Percentiles rank a stretch among this genome's conserved stretches.
phyloP scores from a whole-genome alignment of 2,888 invertebrate species.

The Blastobasis adustella region DNA sequence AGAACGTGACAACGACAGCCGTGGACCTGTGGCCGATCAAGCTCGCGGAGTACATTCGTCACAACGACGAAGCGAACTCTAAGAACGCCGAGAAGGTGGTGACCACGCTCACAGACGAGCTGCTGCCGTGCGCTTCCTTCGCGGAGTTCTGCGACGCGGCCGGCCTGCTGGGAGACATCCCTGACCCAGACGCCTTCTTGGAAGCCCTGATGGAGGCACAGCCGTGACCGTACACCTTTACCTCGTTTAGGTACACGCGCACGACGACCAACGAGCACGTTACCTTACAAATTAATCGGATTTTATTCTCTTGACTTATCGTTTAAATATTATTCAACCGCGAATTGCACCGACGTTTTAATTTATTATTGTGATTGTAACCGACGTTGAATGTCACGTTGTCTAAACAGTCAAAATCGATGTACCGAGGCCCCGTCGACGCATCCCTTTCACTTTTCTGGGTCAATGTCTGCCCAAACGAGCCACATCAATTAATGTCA shows the following conservation, averaged over 20 bases:
- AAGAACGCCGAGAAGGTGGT: conserved; percentile 92
- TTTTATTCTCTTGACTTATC: too few relatives aligned
- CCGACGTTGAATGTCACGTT: too few relatives aligned
- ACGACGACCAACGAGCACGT: too few relatives aligned
- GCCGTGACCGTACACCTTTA: conserved; percentile 41
- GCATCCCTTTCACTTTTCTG: conserved; percentile 28
- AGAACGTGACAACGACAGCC: conserved; percentile 80
- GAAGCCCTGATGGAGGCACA: conserved; percentile 43
- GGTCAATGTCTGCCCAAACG: conserved; percentile 17
- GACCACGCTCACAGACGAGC: conserved; percentile 88
- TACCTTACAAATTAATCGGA: too few relatives aligned
- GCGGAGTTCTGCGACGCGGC: conserved; percentile 95
- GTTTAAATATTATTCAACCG: too few relatives aligned
- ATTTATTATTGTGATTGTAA: too few relatives aligned
- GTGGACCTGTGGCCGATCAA: conserved; percentile 93
- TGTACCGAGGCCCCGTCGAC: conserved; percentile 15
- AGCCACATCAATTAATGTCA: conserved; percentile 20
- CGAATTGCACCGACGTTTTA: too few relatives aligned
- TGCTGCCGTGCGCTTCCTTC: conserved; percentile 92
- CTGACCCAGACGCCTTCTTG: conserved; percentile 75
- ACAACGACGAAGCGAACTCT: conserved; percentile 92
- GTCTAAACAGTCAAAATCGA: conserved; percentile 14
- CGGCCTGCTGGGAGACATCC: conserved; percentile 82
- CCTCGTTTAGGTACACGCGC: too few relatives aligned
- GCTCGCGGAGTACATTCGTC: conserved; percentile 93